Conservation (phyloP, 2,888 invertebrate genomes). For the Rhagophthalmus giganteus region DNA sequence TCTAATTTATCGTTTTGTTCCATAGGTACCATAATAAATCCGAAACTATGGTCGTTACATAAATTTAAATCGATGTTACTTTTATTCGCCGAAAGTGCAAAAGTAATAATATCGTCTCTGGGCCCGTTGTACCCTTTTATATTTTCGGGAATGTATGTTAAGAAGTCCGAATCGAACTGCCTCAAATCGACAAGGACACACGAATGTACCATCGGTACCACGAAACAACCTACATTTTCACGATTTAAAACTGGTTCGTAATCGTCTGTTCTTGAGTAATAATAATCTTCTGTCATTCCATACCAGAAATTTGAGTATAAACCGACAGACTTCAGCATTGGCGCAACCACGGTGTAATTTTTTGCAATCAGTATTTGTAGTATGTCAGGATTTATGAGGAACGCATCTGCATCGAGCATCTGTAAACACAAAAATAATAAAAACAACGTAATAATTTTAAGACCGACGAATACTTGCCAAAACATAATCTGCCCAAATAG, state of each 20-base stretch:
- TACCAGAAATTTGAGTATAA: conserved; percentile 97
- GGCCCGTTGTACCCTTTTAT: conserved; percentile 68
- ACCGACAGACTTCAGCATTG: conserved; percentile 84
- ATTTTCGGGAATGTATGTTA: conserved; percentile 75
- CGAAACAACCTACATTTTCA: conserved; percentile 71
- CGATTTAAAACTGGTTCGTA: conserved; percentile 79
- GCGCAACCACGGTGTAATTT: conserved; percentile 71
- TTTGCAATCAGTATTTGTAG: conserved; percentile 66
- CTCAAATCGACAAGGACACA: conserved; percentile 80
- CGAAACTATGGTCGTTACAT: conserved; percentile 81
- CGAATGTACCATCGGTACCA: conserved; percentile 90
- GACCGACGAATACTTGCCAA: conserved; percentile 65
- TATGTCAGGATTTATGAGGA: conserved; percentile 70
- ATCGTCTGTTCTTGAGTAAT: conserved; percentile 80
- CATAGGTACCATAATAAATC: conserved; percentile 80
- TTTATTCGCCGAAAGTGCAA: conserved; percentile 79
- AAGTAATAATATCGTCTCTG: conserved; percentile 87
- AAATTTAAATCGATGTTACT: conserved; percentile 69
- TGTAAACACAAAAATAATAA: conserved; percentile 52
- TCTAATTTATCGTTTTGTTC: conserved; percentile 64
- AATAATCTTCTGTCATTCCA: conserved; percentile 83
- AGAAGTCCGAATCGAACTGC: conserved; percentile 58
- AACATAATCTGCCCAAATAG: conserved; percentile 86
- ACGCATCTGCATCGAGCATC: conserved; percentile 85
- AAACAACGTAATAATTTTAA: conserved; percentile 4